Conservation (phyloP, 2,888 invertebrate species). For the Molorchus minor region DNA sequence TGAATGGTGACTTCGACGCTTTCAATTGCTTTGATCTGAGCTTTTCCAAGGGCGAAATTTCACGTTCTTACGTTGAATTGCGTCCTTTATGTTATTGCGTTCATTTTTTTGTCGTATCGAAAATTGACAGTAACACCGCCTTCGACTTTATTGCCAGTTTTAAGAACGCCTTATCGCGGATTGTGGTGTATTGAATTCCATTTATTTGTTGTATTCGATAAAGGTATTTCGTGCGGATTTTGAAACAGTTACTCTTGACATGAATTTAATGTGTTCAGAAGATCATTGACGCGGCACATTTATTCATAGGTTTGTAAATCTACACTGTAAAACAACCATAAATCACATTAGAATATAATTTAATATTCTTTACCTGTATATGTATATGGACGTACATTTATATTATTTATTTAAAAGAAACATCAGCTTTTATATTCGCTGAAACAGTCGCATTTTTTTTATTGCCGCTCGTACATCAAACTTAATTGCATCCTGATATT, state of each 20-base stretch:
- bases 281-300: too few species aligned
- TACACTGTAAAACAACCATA: too few species aligned
- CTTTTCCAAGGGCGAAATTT: constrained; percentile 1
- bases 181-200: not conserved
- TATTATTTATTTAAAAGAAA: too few species aligned
- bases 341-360: too few species aligned
- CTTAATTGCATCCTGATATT: not conserved
- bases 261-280: too few species aligned
- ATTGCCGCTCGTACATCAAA: not conserved
- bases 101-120: constrained; percentile 2
- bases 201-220: not conserved
- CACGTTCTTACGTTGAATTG: constrained; percentile 19
- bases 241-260: too few species aligned
- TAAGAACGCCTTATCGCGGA: not conserved
- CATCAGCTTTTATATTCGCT: too few species aligned
- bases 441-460: too few species aligned
- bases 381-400: too few species aligned
- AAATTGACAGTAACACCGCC: constrained; percentile 2
- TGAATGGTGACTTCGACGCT: not conserved
- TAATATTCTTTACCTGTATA: too few species aligned
- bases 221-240: too few species aligned
- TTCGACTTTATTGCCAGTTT: constrained; percentile 11
- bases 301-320: too few species aligned
- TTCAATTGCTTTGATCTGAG: constrained; percentile 11
- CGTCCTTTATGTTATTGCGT: constrained; percentile 18